Evolutionary conservation across 2,888 invertebrate species (phyloP).

Genomic region (Seladonia tumulorum): DNA sequence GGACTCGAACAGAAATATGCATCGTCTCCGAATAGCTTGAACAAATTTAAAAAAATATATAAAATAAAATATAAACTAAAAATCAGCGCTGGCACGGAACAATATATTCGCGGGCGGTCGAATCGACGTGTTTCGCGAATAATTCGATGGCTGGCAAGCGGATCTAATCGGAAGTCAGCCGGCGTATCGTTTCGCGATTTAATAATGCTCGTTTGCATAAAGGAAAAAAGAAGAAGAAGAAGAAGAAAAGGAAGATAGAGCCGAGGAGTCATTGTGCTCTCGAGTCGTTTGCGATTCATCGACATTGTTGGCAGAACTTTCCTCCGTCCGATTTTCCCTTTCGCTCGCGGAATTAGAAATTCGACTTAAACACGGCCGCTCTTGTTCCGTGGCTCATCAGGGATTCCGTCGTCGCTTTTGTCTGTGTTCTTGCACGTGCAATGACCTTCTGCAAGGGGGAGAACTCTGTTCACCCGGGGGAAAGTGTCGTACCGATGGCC

Average conservation of each 20-base stretch:
- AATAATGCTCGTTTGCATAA: conserved; percentile 3
- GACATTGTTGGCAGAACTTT: conserved; percentile 59
- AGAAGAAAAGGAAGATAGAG: background rate
- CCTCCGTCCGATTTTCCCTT: conserved; percentile 71
- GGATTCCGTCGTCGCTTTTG: conserved; percentile 61
- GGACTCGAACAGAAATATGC: no score
- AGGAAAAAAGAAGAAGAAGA: background rate
- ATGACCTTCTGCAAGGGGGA: conserved; percentile 70
- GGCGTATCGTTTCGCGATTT: background rate
- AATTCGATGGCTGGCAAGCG: background rate
- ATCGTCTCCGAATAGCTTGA: no score
- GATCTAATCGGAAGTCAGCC: background rate
- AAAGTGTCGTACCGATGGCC: conserved; percentile 71
- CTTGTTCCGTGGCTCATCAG: conserved; percentile 64
- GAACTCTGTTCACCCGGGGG: conserved; percentile 57
- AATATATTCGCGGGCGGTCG: background rate
- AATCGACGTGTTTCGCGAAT: background rate
- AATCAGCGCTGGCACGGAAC: background rate
- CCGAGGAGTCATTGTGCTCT: background rate
- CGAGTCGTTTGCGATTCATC: conserved; percentile 48
- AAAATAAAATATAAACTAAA: background rate
- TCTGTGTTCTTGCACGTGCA: conserved; percentile 70
- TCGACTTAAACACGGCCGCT: conserved; percentile 63
- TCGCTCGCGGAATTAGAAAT: conserved; percentile 75
- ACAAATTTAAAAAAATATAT: no score